Conservation (phyloP, 2,797 vertebrate genomes). For the Sebastes jordani region DNA sequence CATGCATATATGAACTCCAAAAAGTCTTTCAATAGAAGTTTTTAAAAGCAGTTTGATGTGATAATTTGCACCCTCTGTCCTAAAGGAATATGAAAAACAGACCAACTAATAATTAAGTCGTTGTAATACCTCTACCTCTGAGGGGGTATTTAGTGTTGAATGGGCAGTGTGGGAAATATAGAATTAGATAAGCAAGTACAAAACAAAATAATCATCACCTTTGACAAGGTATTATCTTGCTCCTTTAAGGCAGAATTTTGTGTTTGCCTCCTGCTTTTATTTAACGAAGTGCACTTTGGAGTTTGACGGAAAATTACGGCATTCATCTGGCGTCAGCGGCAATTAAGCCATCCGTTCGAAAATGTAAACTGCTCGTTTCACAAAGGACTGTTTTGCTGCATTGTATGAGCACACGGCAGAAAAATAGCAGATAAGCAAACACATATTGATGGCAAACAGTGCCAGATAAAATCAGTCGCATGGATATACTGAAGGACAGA, state of each 20-base stretch:
- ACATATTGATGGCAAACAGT: constrained; percentile 45
- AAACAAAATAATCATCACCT: constrained; percentile 8
- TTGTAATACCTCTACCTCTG: not conserved
- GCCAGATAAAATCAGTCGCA: constrained; percentile 40
- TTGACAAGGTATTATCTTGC: constrained; percentile 16
- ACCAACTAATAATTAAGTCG: constrained; percentile 17
- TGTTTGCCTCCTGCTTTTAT: constrained; percentile 39
- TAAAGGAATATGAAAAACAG: not conserved
- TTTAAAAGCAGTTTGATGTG: constrained; percentile 6
- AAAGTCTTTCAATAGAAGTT: not conserved
- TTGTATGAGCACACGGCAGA: constrained; percentile 48
- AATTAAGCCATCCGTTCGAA: constrained; percentile 53
- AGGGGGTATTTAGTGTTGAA: constrained; percentile 3
- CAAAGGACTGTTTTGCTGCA: constrained; percentile 24
- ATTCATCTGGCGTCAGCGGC: constrained; percentile 49
- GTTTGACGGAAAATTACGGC: constrained; percentile 41
- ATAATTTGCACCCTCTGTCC: constrained; percentile 9
- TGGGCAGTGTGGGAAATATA: constrained; percentile 1
- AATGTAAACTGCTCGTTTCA: constrained; percentile 27
- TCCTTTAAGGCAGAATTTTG: constrained; percentile 14
- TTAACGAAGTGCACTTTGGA: constrained; percentile 20
- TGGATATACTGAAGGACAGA: not conserved
- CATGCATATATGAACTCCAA: constrained; percentile 4
- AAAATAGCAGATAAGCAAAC: constrained; percentile 50
- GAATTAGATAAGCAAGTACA: constrained; percentile 16